Base-by-base conservation (phyloP, 2,888 invertebrate species). In the Caenorhabditis sulstoni region DNA sequence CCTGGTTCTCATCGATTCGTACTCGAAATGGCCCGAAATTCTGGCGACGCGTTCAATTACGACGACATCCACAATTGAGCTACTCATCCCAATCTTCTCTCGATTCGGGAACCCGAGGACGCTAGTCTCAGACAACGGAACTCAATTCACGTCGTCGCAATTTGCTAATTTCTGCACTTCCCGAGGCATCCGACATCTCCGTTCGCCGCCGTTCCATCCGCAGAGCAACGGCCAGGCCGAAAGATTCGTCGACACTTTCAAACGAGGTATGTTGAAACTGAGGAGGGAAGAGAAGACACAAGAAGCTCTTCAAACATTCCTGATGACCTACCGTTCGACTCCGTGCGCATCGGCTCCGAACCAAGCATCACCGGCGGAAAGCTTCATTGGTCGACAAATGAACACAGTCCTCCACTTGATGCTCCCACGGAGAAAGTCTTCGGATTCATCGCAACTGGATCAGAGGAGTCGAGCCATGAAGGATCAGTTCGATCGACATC, bases 21-120 rank as follows among this genome's bases (percentile, higher is more conserved):
- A 87, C 78, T 91, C 91, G 0, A 92, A 91, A 74, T 92, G 91
- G 91, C 87, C 90, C 1, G 91, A 91, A 82, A 88, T 91, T 5
- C 57, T 81, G 3, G 22, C 59, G 11, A 81, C 85, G 62, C 41
- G 41, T 0, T 35, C 37, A 0, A 77, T 78, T 12, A 81, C 84
- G 4, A 58, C 86, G 0, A 55, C 52, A 0, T 41, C 59, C 1
- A 86, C 86, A 0, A 82, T 87, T 16, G 61, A 65, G 8, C 52
- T 79, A 0, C 58, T 90, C 18, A 23, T 75, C 8, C 16, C 49
- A 8, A 5, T 87, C n/a, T 86, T 90, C 62, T 73, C 86, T 0
- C 41, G 65, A 9, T 79, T 70, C 58, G 89, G 90, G 1, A 37
- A 88, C 29, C 89, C 88, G n/a, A 61, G 77, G 41, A 81, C 74